Evolutionary conservation across 2,113 vertebrate genomes (phyloP), one percentile per base, ranked within the genome.

Genomic region (Campylomormyrus tamandua): DNA sequence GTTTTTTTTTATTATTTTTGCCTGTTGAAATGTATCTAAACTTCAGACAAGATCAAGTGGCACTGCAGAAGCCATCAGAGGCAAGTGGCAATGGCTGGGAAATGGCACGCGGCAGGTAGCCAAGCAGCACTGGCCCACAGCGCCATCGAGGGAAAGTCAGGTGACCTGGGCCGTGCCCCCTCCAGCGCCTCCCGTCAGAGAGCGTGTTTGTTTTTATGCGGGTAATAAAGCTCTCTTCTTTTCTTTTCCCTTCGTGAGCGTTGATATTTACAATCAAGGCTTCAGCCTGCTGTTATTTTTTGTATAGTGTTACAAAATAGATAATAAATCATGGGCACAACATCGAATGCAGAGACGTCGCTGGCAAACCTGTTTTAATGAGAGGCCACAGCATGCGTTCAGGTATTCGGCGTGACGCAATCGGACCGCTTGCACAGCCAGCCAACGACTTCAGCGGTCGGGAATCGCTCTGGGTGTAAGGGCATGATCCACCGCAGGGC

Each of bases 281-380:
- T 80, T 80, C 74, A 42, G 5, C 5, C 74, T 42, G 35, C 31
- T 80, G 5, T 80, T 80, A 42, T 85, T 46, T 85, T 85, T 49
- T 85, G 42, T 86, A 31, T 49, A 86, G 83, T 86, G 42, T 50
- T 86, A 50, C 45, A 86, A 86, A 86, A 80, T 80, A 50, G 11
- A 27, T 27, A 42, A 80, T 80, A 80, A 80, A 80, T 80, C 74
- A 80, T 7, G 13, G 17, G 74, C 35, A 80, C 31, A 4, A 80
- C 35, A 42, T 39, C 15, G 5, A 80, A 19, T 17, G 74, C 74
- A 8, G 35, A 80, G 35, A 39, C 35, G 5, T 19, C 13, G 17
- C 74, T 35, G 35, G 35, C 31, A 50, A 86, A 50, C 15, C 48
- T 27, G 48, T 50, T 49, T 48, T 31, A 50, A n/a, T 48, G 45